Evolutionary conservation across 2,888 invertebrate genomes (phyloP).

Genomic region (Diachrysia chrysitis): DNA sequence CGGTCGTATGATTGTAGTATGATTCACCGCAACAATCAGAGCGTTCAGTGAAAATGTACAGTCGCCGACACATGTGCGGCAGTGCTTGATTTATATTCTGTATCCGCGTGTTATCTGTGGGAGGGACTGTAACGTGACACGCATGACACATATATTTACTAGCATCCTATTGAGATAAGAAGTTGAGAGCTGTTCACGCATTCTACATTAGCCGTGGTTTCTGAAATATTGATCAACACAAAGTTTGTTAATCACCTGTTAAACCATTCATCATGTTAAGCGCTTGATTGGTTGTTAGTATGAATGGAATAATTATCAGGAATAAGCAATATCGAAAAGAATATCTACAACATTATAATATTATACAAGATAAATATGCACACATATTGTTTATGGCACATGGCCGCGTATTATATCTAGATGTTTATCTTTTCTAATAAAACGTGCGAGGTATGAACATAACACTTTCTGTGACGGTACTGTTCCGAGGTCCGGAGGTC

Average conservation of each 20-base stretch:
- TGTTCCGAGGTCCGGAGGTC: not conserved
- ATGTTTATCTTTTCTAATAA: conserved; percentile 5
- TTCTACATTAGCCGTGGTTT: too few species aligned
- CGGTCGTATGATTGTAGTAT: conserved; percentile 15
- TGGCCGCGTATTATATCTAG: not conserved
- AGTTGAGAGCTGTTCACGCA: not conserved
- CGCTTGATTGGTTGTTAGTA: too few species aligned
- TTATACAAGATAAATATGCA: not conserved
- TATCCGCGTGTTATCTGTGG: not conserved
- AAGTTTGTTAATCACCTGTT: too few species aligned
- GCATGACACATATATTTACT: not conserved
- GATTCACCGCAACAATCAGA: conserved; percentile 53
- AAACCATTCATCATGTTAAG: too few species aligned
- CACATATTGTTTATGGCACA: not conserved
- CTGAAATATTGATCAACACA: too few species aligned
- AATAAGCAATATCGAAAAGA: too few species aligned
- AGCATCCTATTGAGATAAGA: not conserved
- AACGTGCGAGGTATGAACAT: not conserved
- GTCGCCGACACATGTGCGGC: conserved; percentile 18
- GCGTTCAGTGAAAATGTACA: conserved; percentile 61
- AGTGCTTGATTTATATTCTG: not conserved
- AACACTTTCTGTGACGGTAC: not conserved
- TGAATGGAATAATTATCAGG: too few species aligned
- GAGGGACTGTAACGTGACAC: not conserved
- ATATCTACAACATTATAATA: too few species aligned